Evolutionary conservation across 2,888 invertebrate genomes (phyloP).

Genomic region (Unio delphinus): DNA sequence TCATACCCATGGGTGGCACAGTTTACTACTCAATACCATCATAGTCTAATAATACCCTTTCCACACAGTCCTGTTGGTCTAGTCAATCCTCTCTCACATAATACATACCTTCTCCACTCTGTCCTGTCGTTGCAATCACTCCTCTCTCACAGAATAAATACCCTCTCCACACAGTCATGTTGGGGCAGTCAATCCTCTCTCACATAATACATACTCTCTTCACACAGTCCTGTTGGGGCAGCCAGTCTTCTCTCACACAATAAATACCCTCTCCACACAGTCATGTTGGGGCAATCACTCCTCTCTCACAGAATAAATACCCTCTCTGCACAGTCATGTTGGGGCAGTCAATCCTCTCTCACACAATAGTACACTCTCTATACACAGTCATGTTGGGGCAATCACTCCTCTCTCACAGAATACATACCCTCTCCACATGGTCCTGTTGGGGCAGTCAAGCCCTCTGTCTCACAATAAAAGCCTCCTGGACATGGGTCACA

Average conservation of each 20-base stretch:
- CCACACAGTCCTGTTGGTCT: slow-evolving; percentile 60
- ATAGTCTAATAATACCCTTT: slow-evolving; percentile 83
- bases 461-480: slow-evolving; percentile 60
- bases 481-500: slow-evolving; percentile 63
- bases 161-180: slow-evolving; percentile 60
- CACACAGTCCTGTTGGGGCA: slow-evolving; percentile 58
- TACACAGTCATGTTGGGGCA: slow-evolving; percentile 60
- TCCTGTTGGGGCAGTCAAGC: slow-evolving; percentile 58
- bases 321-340: slow-evolving; percentile 57
- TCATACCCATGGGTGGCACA: too few relatives aligned
- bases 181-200: slow-evolving; percentile 44
- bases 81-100: slow-evolving; percentile 84
- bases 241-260: slow-evolving; percentile 60
- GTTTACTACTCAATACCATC: slow-evolving; percentile 73
- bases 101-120: slow-evolving; percentile 72
- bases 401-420: slow-evolving; percentile 62
- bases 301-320: slow-evolving; percentile 38
- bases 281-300: slow-evolving; percentile 56
- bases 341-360: slow-evolving; percentile 45
- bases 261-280: slow-evolving; percentile 64
- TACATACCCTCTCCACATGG: slow-evolving; percentile 60
- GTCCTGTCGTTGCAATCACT: slow-evolving; percentile 76
- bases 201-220: slow-evolving; percentile 36
- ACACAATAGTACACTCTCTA: slow-evolving; percentile 34
- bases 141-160: slow-evolving; percentile 89